Evolutionary conservation across 2,888 invertebrate genomes (phyloP), one percentile per base, ranked within the genome.

Genomic region (Lamellibrachia columna): DNA sequence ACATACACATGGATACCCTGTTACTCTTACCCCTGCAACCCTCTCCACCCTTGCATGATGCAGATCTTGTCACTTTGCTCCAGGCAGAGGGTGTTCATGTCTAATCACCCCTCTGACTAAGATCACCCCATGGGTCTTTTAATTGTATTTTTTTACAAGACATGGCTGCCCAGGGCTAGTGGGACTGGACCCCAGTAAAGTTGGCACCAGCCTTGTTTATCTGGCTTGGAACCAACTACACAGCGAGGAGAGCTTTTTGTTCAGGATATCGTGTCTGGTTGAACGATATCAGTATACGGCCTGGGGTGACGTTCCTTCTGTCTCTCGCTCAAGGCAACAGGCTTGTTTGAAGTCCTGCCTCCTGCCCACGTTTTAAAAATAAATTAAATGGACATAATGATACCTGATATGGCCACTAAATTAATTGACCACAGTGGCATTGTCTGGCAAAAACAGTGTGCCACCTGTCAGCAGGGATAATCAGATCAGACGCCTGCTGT

Each of bases 261-360:
- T 22, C 22, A n/a, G 3, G 75, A 75, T 75, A 75, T 75, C 75
- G 4, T 75, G 75, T 75, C 75, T 75, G 75, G 15, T 75, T 75
- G 75, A 75, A 75, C 75, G n/a, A n/a, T 75, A 75, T 75, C 75
- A 75, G 75, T 75, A 22, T n/a, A 75, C 22, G 75, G 75, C 75
- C 75, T n/a, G 6, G 75, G 6, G 75, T 11, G 75, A 6, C 3
- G 22, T 75, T 15, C 40, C 40, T 40, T 40, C 40, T 40, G 22
- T 4, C 22, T 6, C 75, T 75, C 22, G 75, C 75, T 75, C 22
- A n/a, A 15, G 22, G 75, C 75, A 75, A 75, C 22, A 22, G 22
- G 75, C 75, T 1, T 6, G 75, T 75, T 75, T 75, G 75, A 75
- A 75, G 75, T 75, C 22, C 75, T 75, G 75, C 75, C 75, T 75